Evolutionary conservation across 2,797 vertebrate genomes (phyloP).

Genomic region (Poecilia gillii): DNA sequence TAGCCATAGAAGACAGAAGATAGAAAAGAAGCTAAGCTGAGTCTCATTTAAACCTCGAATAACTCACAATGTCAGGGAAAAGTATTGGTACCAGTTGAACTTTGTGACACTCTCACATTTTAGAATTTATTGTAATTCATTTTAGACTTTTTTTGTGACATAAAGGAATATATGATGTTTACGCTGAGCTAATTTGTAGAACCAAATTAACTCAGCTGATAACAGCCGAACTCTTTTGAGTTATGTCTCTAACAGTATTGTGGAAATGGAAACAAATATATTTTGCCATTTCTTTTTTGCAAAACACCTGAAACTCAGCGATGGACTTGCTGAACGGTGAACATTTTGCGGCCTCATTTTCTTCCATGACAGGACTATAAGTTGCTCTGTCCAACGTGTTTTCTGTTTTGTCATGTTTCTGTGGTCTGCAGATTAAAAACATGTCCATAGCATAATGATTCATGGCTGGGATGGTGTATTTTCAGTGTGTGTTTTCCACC

Average conservation of each 20-base stretch:
- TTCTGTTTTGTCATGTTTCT: neutral
- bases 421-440: neutral
- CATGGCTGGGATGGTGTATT: neutral
- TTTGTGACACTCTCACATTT: neutral
- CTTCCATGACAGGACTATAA: neutral
- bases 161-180: neutral
- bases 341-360: neutral
- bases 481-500: neutral
- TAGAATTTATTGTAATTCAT: neutral
- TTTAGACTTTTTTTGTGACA: neutral
- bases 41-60: neutral
- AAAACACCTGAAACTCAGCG: neutral
- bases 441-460: neutral
- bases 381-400: neutral
- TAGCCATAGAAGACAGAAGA: neutral
- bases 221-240: neutral
- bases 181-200: neutral
- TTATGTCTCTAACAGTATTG: neutral
- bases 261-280: neutral
- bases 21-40: neutral
- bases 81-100: neutral
- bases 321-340: neutral
- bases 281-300: neutral
- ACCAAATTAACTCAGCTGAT: neutral
- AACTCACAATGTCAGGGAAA: neutral